Evolutionary conservation across 2,113 vertebrate species (phyloP).

Genomic region (Charadrius vociferus): DNA sequence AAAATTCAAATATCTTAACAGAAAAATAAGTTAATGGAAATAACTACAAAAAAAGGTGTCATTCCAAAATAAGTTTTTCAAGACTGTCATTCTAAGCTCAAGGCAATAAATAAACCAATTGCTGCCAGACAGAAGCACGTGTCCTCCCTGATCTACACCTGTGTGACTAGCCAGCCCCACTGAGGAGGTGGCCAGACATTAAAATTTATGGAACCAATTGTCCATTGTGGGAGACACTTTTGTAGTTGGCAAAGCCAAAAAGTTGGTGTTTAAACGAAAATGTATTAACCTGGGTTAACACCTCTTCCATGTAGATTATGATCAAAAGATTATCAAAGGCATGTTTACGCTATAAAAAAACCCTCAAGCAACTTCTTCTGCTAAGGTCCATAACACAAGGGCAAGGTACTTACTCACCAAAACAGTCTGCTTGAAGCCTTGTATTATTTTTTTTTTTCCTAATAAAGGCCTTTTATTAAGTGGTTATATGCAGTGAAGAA

Average conservation of each 20-base stretch:
- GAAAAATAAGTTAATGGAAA: slow-evolving; percentile 52
- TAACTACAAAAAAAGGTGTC: background rate
- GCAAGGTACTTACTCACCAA: background rate
- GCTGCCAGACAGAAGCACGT: background rate
- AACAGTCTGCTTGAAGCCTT: background rate
- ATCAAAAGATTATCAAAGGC: background rate
- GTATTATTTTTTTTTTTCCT: background rate
- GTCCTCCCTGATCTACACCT: background rate
- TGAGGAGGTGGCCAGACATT: background rate
- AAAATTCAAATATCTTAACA: slow-evolving; percentile 14
- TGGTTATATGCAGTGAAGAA: background rate
- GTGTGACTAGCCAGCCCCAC: background rate
- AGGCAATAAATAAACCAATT: slow-evolving; percentile 37
- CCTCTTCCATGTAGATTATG: background rate
- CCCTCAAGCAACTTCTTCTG: background rate
- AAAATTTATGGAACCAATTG: background rate
- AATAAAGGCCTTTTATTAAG: background rate
- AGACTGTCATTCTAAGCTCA: slow-evolving; percentile 3
- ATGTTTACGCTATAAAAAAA: slow-evolving; percentile 54
- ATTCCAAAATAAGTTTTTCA: slow-evolving; percentile 14
- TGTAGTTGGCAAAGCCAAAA: background rate
- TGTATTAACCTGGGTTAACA: background rate
- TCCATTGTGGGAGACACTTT: background rate
- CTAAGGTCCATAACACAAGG: background rate
- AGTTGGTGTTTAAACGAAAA: background rate